Conservation (phyloP, 2,113 vertebrate species). For the Rhea americana region DNA sequence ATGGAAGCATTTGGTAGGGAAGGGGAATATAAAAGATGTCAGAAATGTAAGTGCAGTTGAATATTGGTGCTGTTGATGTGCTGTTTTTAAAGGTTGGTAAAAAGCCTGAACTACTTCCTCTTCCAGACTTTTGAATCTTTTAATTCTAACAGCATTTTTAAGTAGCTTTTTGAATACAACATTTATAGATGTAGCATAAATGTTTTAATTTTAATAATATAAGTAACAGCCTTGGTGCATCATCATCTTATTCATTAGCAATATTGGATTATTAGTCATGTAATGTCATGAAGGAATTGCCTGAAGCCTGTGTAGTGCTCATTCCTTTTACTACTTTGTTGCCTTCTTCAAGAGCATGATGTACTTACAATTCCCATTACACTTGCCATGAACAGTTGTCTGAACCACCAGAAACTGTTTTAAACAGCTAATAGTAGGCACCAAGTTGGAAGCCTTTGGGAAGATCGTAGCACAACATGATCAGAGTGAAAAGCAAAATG, state of each 20-base stretch:
- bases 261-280: slow-evolving; percentile 23
- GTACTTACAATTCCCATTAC: neutral
- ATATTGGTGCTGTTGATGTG: neutral
- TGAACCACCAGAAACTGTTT: slow-evolving; percentile 1
- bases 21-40: neutral
- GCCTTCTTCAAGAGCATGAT: neutral
- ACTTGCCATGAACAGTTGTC: neutral
- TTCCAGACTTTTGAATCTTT: neutral
- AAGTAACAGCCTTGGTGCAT: neutral
- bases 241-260: slow-evolving; percentile 22
- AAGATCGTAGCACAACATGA: neutral
- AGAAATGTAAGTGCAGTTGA: neutral
- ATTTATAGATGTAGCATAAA: neutral
- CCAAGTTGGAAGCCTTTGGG: neutral
- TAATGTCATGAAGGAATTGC: slow-evolving; percentile 21
- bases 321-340: slow-evolving; percentile 15
- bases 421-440: slow-evolving; percentile 21
- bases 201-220: neutral
- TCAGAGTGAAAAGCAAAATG: neutral
- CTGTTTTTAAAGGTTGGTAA: neutral
- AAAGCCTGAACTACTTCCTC: neutral
- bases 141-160: neutral
- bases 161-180: neutral
- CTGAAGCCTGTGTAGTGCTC: slow-evolving; percentile 2
- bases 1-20: neutral